phyloP scores from a whole-genome alignment of 2,888 invertebrate species.

The Escarpia spicata region DNA sequence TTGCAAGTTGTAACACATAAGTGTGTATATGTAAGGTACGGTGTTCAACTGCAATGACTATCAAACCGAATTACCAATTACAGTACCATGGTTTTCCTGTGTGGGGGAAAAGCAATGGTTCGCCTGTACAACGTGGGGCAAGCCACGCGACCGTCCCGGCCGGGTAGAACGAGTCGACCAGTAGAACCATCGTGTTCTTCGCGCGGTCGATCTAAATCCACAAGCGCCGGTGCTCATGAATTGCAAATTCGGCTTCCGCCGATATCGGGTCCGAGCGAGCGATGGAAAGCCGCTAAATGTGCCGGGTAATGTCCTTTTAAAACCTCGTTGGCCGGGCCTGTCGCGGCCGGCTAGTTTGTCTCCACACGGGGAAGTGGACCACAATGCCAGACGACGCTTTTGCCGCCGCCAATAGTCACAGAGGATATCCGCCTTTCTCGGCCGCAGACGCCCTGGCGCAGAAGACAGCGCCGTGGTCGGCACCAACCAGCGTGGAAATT shows the following conservation, averaged over 20 bases:
- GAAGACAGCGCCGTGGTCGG: background rate
- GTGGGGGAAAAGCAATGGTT: too few relatives aligned
- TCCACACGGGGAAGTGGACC: background rate
- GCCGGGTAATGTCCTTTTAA: slow-evolving; percentile 9
- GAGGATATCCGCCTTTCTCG: background rate
- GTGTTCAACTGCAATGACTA: too few relatives aligned
- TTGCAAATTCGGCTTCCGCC: slow-evolving; percentile 9
- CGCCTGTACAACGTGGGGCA: background rate
- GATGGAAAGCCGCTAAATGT: background rate
- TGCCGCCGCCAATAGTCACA: background rate
- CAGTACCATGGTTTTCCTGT: too few relatives aligned
- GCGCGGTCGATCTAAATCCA: background rate
- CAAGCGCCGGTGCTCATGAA: background rate
- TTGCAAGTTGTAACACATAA: too few relatives aligned
- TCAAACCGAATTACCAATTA: too few relatives aligned
- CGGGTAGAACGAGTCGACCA: background rate
- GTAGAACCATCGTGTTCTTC: background rate
- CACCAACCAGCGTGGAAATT: background rate
- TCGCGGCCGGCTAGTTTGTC: background rate
- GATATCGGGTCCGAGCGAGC: background rate
- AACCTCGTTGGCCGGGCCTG: slow-evolving; percentile 4
- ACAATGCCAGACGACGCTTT: background rate
- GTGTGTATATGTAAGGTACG: too few relatives aligned
- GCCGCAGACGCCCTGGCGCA: background rate
- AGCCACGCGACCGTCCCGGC: background rate